Base-by-base conservation (phyloP, 2,797 vertebrate genomes). In the Rhynchonycteris naso region DNA sequence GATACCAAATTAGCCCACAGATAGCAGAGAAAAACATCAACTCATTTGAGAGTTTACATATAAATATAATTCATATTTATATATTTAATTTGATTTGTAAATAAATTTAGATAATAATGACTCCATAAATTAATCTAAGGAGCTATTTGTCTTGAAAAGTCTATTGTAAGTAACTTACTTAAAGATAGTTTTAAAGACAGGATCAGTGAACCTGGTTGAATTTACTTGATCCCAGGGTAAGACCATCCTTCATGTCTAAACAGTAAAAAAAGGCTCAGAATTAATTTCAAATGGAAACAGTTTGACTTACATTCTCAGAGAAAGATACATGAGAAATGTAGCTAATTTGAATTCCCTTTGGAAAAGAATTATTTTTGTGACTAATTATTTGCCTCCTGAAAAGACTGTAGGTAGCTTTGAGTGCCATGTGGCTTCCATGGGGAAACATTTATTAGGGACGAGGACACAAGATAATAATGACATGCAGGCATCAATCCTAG, bases 301-400 rank as follows among this genome's bases (percentile, higher is more conserved):
- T 95, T 93, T 86, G 59, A 83, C 33, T 71, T 56, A 86, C 3
- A 81, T 93, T 78, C n/a, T 88, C 72, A 95, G 56, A 82, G 63
- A 63, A 63, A 88, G 28, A 94, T 74, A 4, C 43, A 71, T 93
- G 68, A 97, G 81, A 93, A 93, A 90, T 91, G 16, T n/a, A 90
- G 82, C 33, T 95, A 92, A 97, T 96, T 61, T 97, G 88, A 96
- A 95, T 93, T 90, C 88, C 76, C 83, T 63, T 47, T 95, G 54
- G 83, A 97, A 92, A 38, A 71, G 72, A 90, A 96, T 92, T 95
- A 65, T 97, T 96, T 97, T 86, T 63, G 74, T 87, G 93, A 81
- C 92, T 97, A 96, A 97, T 97, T 96, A 97, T 96, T 97, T 96
- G 90, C 83, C 95, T 97, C 88, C 93, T 96, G 86, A 93, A 97